Base-by-base conservation (phyloP, 2,113 vertebrate genomes). In the Hymenochirus boettgeri region DNA sequence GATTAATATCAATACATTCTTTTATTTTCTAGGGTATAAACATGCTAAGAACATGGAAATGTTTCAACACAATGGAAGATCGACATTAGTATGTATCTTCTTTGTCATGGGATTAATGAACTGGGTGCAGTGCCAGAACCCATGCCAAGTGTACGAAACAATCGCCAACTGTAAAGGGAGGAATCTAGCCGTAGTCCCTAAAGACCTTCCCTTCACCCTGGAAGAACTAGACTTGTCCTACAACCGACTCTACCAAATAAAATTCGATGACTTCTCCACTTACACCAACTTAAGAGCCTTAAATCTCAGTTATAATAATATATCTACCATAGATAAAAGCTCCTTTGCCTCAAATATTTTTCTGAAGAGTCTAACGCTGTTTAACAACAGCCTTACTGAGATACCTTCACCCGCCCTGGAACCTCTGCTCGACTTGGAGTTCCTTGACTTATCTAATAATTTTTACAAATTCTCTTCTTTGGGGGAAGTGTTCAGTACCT, bases 371-470 rank as follows among this genome's bases (percentile, higher is more conserved):
- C 75, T 93, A 1, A 50, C 76, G 58, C 78, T 93, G 51, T 93
- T 92, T 65, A 92, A 93, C 74, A 93, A 93, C 72, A 90, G 89
- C 15, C 62, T 93, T 19, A 5, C 3, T 1, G 60, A 23, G 64
- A 86, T 93, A n/a, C 90, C 91, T 1, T 74, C 75, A 2, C 51
- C 10, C 22, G 82, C 83, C 0, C 39, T 93, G 69, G 31, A 45
- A 3, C 79, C 80, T 0, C 78, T 92, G 1, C 11, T 18, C 11
- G 82, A 74, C 47, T 72, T 93, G 1, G 75, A 57, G 25, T 2
- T 23, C n/a, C 59, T 93, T 48, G 77, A 71, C 4, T 76, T 93
- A 76, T 92, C 91, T 19, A 93, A 93, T 69, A 93, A 93, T 64
- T 74, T 89, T 11, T 93, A 89, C 70, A 45, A 13, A 47, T 10